Conservation (phyloP, 2,888 invertebrate genomes). For the Malthinus flaveolus region DNA sequence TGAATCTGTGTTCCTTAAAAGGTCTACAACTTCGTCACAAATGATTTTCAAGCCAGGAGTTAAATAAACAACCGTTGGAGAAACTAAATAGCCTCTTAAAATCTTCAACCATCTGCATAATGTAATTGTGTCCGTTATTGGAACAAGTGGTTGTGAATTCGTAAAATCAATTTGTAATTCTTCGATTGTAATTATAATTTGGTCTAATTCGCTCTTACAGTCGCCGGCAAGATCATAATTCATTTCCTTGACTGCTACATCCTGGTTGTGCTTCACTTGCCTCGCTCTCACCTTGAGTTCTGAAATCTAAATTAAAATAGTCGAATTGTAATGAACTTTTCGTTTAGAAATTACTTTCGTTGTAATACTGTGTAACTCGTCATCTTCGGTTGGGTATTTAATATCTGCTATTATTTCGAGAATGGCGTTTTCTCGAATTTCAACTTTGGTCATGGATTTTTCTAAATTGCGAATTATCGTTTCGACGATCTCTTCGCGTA, state of each 20-base stretch:
- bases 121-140: conserved; percentile 59
- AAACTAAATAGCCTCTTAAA: conserved; percentile 63
- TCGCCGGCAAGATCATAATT: conserved; percentile 63
- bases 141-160: conserved; percentile 45
- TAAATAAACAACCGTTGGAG: conserved; percentile 59
- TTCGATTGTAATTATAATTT: conserved; percentile 40
- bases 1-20: conserved; percentile 49
- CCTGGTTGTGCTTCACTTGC: conserved; percentile 62
- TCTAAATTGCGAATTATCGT: conserved; percentile 40
- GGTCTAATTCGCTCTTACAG: conserved; percentile 57
- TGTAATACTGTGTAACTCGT: conserved; percentile 12
- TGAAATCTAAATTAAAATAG: conserved; percentile 53
- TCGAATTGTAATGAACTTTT: neutral
- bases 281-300: conserved; percentile 61
- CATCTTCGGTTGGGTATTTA: conserved; percentile 48
- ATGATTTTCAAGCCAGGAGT: conserved; percentile 59
- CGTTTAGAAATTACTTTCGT: neutral
- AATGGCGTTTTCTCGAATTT: conserved; percentile 37
- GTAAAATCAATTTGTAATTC: conserved; percentile 27
- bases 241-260: conserved; percentile 58
- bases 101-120: conserved; percentile 70
- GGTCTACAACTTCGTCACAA: conserved; percentile 42
- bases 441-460: conserved; percentile 34
- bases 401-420: conserved; percentile 44
- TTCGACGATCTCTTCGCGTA: conserved; percentile 43